These are phyloP conservation scores for Gasterosteus aculeatus DNA, from an alignment of 2,113 vertebrate genomes.

Conservation along the genomic window DNA sequence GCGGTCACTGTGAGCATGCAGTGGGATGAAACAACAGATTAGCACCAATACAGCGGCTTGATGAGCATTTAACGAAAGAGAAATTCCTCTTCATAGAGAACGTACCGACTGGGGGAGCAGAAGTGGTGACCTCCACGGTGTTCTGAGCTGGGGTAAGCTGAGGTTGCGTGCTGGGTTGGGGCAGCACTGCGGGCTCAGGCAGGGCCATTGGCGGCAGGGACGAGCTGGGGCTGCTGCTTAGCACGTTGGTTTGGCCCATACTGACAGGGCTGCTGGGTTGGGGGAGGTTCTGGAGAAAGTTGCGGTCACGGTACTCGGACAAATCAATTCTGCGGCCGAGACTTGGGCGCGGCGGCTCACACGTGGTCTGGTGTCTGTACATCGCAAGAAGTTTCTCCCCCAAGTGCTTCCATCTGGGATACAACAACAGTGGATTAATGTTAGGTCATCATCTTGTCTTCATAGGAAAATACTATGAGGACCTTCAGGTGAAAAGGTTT, in stretches of 20 bases:
- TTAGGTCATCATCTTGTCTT: neutral
- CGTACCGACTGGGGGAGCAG: conserved; percentile 81
- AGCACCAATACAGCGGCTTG: neutral
- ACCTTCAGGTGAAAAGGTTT: neutral
- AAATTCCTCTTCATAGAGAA: conserved; percentile 4
- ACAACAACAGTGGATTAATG: neutral
- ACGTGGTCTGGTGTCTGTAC: conserved; percentile 92
- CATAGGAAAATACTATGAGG: neutral
- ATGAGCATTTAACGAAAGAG: neutral
- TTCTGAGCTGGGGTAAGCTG: conserved; percentile 71
- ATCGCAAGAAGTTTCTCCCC: conserved; percentile 92
- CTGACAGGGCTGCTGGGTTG: conserved; percentile 81
- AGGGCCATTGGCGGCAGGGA: conserved; percentile 72
- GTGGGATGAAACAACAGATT: neutral
- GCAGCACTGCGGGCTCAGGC: conserved; percentile 58
- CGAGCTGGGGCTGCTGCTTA: conserved; percentile 77
- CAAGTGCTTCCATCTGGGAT: conserved; percentile 90
- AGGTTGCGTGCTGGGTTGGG: conserved; percentile 57
- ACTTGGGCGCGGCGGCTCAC: conserved; percentile 89
- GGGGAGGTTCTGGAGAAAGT: conserved; percentile 78
- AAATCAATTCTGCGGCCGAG: conserved; percentile 91
- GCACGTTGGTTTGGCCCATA: conserved; percentile 79
- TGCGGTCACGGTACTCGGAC: conserved; percentile 88
- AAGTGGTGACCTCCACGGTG: conserved; percentile 80
- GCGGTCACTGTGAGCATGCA: conserved; percentile 61